Evolutionary conservation across 2,888 invertebrate genomes (phyloP).

Genomic region (Chrysina gloriosa): DNA sequence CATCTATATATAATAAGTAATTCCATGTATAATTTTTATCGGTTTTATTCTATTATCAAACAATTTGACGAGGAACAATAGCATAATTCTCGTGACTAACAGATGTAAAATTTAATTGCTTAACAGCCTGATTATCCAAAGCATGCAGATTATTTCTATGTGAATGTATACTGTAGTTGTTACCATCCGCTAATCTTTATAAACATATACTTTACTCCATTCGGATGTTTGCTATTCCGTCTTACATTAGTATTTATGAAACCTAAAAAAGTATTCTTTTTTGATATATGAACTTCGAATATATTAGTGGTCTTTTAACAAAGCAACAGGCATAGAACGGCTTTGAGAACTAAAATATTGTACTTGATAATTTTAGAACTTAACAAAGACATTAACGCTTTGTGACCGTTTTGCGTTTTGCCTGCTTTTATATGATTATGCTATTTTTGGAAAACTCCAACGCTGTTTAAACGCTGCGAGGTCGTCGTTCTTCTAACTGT

Average conservation of each 20-base stretch:
- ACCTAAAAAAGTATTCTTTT: too few relatives aligned
- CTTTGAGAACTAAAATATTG: background rate
- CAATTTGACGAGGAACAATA: background rate
- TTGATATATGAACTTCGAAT: too few relatives aligned
- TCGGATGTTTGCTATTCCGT: too few relatives aligned
- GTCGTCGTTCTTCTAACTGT: slow-evolving; percentile 32
- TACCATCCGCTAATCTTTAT: background rate
- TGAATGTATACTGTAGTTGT: background rate
- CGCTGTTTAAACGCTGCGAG: slow-evolving; percentile 1
- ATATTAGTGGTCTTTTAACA: too few relatives aligned
- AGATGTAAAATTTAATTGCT: background rate
- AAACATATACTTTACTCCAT: too few relatives aligned
- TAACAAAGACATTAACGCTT: background rate
- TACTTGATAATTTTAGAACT: slow-evolving; percentile 19
- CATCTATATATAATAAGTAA: too few relatives aligned
- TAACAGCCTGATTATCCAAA: background rate
- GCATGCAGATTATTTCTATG: background rate
- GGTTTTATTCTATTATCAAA: too few relatives aligned
- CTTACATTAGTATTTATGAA: too few relatives aligned
- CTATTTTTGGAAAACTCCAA: slow-evolving; percentile 11
- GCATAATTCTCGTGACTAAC: background rate
- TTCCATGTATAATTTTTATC: too few relatives aligned
- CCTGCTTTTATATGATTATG: background rate
- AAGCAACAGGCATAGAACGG: too few relatives aligned
- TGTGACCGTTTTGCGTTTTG: background rate